phyloP scores from a whole-genome alignment of 92 coral and sea anemone species.

The Plumapathes pennacea region DNA sequence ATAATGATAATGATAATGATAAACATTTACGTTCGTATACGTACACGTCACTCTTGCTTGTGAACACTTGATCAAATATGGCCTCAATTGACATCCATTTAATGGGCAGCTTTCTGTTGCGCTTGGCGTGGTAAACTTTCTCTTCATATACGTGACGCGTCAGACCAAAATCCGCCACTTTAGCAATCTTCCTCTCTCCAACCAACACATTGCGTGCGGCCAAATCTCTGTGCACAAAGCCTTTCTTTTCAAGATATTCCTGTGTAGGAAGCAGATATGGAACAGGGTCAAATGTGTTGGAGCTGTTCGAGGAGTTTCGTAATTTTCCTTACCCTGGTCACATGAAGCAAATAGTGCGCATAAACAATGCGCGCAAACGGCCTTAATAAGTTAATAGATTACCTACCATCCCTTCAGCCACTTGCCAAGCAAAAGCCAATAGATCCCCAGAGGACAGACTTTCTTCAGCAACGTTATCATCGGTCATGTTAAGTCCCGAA shows the following conservation, averaged over 20 bases:
- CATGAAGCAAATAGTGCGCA: too few species aligned
- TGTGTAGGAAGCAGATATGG: slow-evolving; percentile 10
- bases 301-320: too few species aligned
- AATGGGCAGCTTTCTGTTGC: slow-evolving; percentile 62
- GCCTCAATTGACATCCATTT: slow-evolving; percentile 95
- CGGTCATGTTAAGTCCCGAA: background rate
- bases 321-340: too few species aligned
- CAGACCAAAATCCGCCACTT: slow-evolving; percentile 79
- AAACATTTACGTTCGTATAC: slow-evolving; percentile 1
- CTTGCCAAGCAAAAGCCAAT: slow-evolving; percentile 90
- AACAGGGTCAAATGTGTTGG: too few species aligned
- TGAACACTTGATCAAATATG: slow-evolving; percentile 76
- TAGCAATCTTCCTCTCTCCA: slow-evolving; percentile 75
- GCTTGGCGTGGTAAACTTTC: slow-evolving; percentile 57
- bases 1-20: background rate
- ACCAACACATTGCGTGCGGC: slow-evolving; percentile 84
- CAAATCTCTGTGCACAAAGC: slow-evolving; percentile 76
- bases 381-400: background rate
- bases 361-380: background rate
- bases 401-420: slow-evolving; percentile 78
- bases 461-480: slow-evolving; percentile 31
- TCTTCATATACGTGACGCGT: slow-evolving; percentile 80
- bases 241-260: slow-evolving; percentile 70
- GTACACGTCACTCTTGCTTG: slow-evolving; percentile 77
- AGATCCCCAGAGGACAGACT: slow-evolving; percentile 66